A percentile compares a stretch with the other conserved stretches of the same genome.
Conservation (phyloP, 2,797 vertebrate genomes). For the Florisuga fusca region DNA sequence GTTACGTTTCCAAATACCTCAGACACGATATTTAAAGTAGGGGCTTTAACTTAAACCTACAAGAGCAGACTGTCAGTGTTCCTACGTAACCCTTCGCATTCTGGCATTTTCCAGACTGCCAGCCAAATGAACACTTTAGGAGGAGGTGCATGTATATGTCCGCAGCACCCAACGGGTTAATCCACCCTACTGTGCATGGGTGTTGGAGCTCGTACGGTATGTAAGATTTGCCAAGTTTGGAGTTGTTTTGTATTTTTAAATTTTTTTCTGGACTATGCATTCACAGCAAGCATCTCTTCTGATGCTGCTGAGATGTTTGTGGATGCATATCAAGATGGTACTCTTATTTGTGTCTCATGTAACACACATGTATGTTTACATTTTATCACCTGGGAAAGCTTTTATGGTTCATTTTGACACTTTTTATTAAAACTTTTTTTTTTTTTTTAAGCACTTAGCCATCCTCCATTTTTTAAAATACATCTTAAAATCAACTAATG, state of each 20-base stretch:
- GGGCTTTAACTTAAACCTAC: constrained; percentile 49
- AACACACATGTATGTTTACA: background rate
- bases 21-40: background rate
- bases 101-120: constrained; percentile 80
- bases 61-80: constrained; percentile 55
- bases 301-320: constrained; percentile 19
- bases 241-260: constrained; percentile 51
- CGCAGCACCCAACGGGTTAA: constrained; percentile 73
- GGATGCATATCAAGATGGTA: background rate
- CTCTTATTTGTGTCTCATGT: constrained; percentile 27
- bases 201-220: constrained; percentile 78
- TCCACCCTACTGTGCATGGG: constrained; percentile 76
- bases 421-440: background rate
- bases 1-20: background rate
- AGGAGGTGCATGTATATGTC: constrained; percentile 75
- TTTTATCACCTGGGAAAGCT: constrained; percentile 19
- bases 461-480: background rate
- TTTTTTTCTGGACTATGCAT: constrained; percentile 29
- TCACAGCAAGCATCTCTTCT: constrained; percentile 38
- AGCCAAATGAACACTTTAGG: constrained; percentile 78
- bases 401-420: constrained; percentile 28
- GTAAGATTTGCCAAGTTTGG: constrained; percentile 71
- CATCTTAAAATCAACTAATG: background rate
- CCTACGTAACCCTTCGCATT: constrained; percentile 75
- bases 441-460: background rate